Conservation (phyloP, 2,888 invertebrate species). For the Tipula vernalis region DNA sequence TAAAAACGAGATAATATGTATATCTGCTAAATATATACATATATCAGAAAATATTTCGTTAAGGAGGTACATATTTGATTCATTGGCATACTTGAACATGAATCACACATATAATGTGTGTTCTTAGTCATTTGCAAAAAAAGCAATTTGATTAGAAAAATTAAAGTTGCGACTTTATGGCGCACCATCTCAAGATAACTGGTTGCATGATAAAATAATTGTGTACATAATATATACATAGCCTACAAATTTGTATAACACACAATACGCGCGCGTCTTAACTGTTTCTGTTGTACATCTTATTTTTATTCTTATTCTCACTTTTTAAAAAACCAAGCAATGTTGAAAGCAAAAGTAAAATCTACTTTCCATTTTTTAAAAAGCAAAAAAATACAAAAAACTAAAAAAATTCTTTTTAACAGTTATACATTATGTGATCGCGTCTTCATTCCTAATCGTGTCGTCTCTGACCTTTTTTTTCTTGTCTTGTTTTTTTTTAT, state of each 20-base stretch:
- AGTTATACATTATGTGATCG: neutral
- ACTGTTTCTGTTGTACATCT: neutral
- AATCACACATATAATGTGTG: neutral
- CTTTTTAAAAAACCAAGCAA: neutral
- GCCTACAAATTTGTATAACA: neutral
- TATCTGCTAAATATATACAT: neutral
- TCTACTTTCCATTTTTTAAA: neutral
- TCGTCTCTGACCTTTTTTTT: slow-evolving; percentile 4
- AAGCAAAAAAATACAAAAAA: neutral
- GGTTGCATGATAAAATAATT: neutral
- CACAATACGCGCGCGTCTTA: neutral
- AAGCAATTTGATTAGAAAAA: neutral
- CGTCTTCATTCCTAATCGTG: slow-evolving; percentile 4
- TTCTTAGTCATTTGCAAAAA: neutral
- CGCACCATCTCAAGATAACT: neutral
- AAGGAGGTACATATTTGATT: neutral
- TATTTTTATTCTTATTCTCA: neutral
- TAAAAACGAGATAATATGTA: neutral
- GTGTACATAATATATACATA: neutral
- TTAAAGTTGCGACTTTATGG: neutral
- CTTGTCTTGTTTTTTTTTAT: neutral
- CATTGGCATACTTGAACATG: neutral
- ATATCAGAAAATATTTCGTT: neutral
- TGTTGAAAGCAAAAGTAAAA: neutral
- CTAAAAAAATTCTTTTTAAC: neutral